Percentiles rank a stretch among this genome's conserved stretches.
phyloP scores from a whole-genome alignment of 2,113 vertebrate genomes.

The Stomatorhinus ivindoensis region DNA sequence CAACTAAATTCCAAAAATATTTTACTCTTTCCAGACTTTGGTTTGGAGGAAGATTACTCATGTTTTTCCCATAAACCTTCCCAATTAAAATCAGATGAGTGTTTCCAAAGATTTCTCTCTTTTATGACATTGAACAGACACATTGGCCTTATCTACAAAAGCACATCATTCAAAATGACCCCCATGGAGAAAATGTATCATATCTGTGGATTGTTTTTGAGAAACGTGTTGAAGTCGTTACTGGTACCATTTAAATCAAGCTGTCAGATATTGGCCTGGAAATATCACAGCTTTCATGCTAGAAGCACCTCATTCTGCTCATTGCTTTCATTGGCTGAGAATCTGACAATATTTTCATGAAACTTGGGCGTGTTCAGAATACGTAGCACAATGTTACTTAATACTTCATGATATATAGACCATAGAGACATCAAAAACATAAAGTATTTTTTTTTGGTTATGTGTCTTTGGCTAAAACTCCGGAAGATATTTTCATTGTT shows the following conservation, averaged over 20 bases:
- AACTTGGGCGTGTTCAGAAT: not conserved
- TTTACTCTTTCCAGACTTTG: not conserved
- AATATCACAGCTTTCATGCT: not conserved
- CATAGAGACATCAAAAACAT: not conserved
- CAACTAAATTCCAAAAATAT: not conserved
- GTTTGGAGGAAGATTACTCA: not conserved
- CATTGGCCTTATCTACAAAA: not conserved
- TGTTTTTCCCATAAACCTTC: not conserved
- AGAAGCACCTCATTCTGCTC: not conserved
- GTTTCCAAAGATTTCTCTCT: not conserved
- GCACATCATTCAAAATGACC: not conserved
- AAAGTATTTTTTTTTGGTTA: not conserved
- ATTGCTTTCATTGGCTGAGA: not conserved
- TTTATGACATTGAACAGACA: not conserved
- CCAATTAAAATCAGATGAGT: constrained; percentile 19
- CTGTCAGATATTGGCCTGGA: not conserved
- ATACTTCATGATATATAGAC: not conserved
- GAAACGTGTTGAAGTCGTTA: not conserved
- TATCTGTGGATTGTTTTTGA: not conserved
- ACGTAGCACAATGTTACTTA: not conserved
- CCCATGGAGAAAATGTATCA: not conserved
- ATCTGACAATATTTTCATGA: not conserved
- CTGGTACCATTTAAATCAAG: not conserved
- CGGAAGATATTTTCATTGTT: not conserved
- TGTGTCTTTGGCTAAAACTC: not conserved